A percentile compares a stretch with the other conserved stretches of the same genome.
phyloP scores from a whole-genome alignment of 1,140 invertebrate species.

The Oscheius sp. region DNA sequence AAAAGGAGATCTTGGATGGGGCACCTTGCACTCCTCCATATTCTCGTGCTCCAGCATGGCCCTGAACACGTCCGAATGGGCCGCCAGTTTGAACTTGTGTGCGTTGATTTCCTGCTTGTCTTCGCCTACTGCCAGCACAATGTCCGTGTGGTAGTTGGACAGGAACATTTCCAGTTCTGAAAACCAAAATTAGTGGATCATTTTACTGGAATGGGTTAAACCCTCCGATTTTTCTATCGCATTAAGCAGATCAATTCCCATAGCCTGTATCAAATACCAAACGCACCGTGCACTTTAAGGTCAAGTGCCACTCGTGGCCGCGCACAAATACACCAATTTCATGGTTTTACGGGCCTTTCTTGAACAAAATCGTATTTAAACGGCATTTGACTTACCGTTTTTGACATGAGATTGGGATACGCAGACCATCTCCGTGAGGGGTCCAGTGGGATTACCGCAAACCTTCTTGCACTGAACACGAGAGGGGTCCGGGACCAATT shows the following conservation, averaged over 20 bases:
- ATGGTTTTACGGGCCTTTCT: too few relatives aligned
- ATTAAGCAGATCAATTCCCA: too few relatives aligned
- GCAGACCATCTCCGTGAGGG: conserved; percentile 36
- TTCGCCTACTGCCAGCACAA: conserved; percentile 15
- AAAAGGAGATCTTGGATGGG: conserved; percentile 19
- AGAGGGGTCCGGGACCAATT: conserved; percentile 55
- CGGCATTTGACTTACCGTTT: not conserved
- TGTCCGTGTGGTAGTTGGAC: conserved; percentile 4
- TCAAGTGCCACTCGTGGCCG: too few relatives aligned
- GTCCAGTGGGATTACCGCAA: conserved; percentile 18
- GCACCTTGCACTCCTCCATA: conserved; percentile 47
- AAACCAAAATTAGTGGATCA: too few relatives aligned
- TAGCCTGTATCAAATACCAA: too few relatives aligned
- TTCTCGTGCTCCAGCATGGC: conserved; percentile 56
- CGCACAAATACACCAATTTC: too few relatives aligned
- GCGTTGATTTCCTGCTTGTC: conserved; percentile 39
- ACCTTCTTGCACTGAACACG: conserved; percentile 47
- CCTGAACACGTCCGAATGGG: conserved; percentile 58
- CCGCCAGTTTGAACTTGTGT: conserved; percentile 56
- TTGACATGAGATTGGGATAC: not conserved
- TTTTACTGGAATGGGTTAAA: too few relatives aligned
- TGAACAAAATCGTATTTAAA: conserved; percentile 5
- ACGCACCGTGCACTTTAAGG: too few relatives aligned
- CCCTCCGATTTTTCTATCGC: too few relatives aligned
- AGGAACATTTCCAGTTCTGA: conserved; percentile 43